phyloP scores from a whole-genome alignment of 2,797 vertebrate genomes.

The Delichon dasypus region DNA sequence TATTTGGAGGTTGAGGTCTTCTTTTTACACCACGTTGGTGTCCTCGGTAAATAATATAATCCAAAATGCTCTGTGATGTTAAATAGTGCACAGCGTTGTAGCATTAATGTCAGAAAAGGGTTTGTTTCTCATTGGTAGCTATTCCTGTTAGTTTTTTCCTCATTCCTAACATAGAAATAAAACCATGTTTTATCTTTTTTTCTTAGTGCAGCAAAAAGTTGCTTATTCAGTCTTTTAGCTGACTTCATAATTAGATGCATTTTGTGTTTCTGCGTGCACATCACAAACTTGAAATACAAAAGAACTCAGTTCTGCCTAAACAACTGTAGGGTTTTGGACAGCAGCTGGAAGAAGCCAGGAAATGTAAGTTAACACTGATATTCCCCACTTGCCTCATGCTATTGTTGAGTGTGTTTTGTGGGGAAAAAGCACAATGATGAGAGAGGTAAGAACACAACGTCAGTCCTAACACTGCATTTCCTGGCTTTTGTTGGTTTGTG shows the following conservation, averaged over 20 bases:
- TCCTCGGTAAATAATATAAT: not conserved
- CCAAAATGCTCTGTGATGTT: not conserved
- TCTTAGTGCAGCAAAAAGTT: not conserved
- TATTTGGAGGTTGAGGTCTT: not conserved
- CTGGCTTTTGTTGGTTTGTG: slow-evolving; percentile 63
- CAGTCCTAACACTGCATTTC: slow-evolving; percentile 47
- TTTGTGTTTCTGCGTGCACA: not conserved
- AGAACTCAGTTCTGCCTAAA: not conserved
- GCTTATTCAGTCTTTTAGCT: not conserved
- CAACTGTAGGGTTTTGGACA: slow-evolving; percentile 41
- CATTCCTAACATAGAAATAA: not conserved
- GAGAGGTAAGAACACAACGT: slow-evolving; percentile 21
- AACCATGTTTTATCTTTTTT: not conserved
- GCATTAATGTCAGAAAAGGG: not conserved
- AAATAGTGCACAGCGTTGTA: not conserved
- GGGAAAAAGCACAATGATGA: slow-evolving; percentile 47
- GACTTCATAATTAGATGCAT: not conserved
- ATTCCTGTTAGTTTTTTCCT: not conserved
- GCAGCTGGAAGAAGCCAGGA: slow-evolving; percentile 44
- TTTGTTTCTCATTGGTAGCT: not conserved
- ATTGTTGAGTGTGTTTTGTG: slow-evolving; percentile 14
- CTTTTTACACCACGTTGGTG: not conserved
- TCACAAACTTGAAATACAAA: not conserved
- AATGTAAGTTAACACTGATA: slow-evolving; percentile 52
- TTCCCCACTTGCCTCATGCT: slow-evolving; percentile 8